A percentile compares a stretch with the other conserved stretches of the same genome.
Evolutionary conservation across 1,140 invertebrate species (phyloP).

Genomic region (Polypedilum vanderplanki): DNA sequence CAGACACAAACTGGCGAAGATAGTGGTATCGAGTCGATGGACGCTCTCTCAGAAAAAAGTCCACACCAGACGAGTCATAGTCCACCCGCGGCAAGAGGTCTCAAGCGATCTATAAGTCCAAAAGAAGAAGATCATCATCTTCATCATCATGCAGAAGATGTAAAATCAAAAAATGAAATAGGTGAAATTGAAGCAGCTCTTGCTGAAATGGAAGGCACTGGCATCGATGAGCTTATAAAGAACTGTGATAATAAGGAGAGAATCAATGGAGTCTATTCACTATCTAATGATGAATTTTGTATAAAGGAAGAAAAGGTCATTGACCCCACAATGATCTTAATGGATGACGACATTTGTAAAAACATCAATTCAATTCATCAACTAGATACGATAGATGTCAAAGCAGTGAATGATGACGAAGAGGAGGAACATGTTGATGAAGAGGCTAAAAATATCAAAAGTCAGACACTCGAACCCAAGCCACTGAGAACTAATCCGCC

Average conservation of each 20-base stretch:
- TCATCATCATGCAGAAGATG: not conserved
- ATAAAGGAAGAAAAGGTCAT: conserved; percentile 31
- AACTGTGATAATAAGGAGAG: conserved; percentile 31
- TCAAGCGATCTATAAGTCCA: conserved; percentile 26
- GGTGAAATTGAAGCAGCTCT: conserved; percentile 58
- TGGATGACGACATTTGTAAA: not conserved
- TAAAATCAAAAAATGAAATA: conserved; percentile 36
- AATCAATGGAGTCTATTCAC: conserved; percentile 31
- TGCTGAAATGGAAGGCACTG: conserved; percentile 55
- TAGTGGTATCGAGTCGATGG: conserved; percentile 89
- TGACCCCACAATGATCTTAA: conserved; percentile 34
- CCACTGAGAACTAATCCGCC: conserved; percentile 63
- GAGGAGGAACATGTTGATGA: not conserved
- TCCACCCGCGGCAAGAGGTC: conserved; percentile 39
- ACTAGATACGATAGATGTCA: not conserved
- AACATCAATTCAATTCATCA: not conserved
- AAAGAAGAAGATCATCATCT: not conserved
- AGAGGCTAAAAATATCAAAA: conserved; percentile 41
- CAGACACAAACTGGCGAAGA: conserved; percentile 65
- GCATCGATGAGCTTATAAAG: conserved; percentile 37
- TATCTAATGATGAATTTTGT: conserved; percentile 33
- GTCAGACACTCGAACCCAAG: conserved; percentile 54
- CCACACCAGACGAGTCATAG: conserved; percentile 71
- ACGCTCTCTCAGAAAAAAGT: conserved; percentile 84
- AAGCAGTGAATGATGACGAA: not conserved